A percentile compares a stretch with the other conserved stretches of the same genome.
phyloP scores from a whole-genome alignment of 2,888 invertebrate genomes.

The Lasioglossum vierecki region DNA sequence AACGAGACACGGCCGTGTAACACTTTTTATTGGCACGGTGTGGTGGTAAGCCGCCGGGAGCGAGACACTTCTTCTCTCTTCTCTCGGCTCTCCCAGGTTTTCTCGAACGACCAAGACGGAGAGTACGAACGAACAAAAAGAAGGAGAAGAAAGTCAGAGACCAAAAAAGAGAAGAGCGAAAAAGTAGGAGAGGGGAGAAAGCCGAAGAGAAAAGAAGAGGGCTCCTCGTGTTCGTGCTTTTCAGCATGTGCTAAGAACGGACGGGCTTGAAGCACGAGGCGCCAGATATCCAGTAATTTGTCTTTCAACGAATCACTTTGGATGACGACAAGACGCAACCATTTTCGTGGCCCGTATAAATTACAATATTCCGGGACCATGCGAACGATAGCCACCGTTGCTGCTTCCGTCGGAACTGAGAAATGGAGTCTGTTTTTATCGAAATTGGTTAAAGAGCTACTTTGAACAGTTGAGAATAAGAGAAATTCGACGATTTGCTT shows the following conservation, averaged over 20 bases:
- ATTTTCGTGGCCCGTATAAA: slow-evolving; percentile 46
- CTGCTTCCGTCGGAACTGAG: not conserved
- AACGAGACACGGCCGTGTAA: slow-evolving; percentile 46
- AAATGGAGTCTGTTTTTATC: not conserved
- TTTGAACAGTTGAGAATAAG: not conserved
- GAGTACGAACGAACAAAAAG: not conserved
- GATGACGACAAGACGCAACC: slow-evolving; percentile 30
- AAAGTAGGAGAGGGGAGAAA: not conserved
- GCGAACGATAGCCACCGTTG: not conserved
- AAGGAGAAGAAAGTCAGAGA: not conserved
- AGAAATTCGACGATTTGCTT: not conserved
- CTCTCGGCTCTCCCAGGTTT: slow-evolving; percentile 29
- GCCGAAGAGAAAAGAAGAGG: not conserved
- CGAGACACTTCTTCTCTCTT: slow-evolving; percentile 22
- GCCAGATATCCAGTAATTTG: slow-evolving; percentile 67
- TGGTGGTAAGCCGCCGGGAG: slow-evolving; percentile 34
- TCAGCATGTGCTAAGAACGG: slow-evolving; percentile 52
- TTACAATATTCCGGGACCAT: slow-evolving; percentile 33
- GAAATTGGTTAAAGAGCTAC: not conserved
- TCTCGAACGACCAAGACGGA: slow-evolving; percentile 15
- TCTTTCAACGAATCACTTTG: slow-evolving; percentile 63
- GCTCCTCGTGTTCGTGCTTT: slow-evolving; percentile 36
- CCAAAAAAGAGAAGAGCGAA: not conserved
- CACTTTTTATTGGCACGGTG: slow-evolving; percentile 60
- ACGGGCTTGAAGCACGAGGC: slow-evolving; percentile 46